Conservation (phyloP, 2,113 vertebrate genomes). For the Etheostoma cragini region DNA sequence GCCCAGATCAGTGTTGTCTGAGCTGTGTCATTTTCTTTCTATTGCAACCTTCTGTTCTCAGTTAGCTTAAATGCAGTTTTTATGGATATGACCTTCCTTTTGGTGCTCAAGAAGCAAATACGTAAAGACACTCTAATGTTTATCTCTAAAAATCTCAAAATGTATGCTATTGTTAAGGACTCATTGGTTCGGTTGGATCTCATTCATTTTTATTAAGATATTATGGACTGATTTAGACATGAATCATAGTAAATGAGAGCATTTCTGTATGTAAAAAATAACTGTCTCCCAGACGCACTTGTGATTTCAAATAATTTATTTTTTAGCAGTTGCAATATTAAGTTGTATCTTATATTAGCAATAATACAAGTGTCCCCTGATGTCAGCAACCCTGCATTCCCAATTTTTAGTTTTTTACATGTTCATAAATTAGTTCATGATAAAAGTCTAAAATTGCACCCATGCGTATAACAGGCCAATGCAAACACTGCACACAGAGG, state of each 20-base stretch:
- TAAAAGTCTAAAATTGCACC: conserved; percentile 43
- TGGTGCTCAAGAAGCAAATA: background rate
- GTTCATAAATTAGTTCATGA: conserved; percentile 34
- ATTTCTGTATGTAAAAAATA: conserved; percentile 5
- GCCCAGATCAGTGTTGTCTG: background rate
- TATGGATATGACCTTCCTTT: background rate
- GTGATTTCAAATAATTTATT: conserved; percentile 68
- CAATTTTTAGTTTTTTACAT: conserved; percentile 15
- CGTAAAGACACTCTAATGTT: background rate
- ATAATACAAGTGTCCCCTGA: conserved; percentile 60
- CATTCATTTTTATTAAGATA: background rate
- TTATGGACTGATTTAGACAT: background rate
- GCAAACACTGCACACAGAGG: conserved; percentile 43
- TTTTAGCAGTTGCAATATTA: conserved; percentile 58
- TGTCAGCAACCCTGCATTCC: conserved; percentile 53
- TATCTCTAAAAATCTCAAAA: background rate
- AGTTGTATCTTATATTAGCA: conserved; percentile 44
- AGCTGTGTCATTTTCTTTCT: too few species aligned
- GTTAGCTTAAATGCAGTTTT: background rate
- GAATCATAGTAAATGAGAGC: background rate
- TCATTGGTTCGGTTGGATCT: background rate
- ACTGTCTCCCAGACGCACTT: conserved; percentile 1
- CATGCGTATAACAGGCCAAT: conserved; percentile 26
- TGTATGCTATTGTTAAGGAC: background rate
- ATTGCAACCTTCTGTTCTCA: too few species aligned